Percentiles rank a stretch among this genome's conserved stretches.
Conservation (phyloP, 2,888 invertebrate species). For the Aporophyla nigra region DNA sequence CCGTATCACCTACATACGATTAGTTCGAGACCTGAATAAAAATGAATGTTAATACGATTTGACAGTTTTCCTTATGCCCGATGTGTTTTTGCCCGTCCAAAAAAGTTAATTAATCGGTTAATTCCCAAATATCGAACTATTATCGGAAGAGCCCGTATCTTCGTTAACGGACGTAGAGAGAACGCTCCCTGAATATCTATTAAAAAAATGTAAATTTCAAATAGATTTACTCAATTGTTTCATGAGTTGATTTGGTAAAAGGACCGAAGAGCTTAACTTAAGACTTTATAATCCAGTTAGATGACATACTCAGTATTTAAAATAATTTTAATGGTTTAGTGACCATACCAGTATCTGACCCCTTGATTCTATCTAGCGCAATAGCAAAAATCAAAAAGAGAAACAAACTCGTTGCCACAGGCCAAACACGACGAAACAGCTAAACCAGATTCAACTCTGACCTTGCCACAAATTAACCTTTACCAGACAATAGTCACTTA, state of each 20-base stretch:
- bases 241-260: not conserved
- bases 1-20: too few relatives aligned
- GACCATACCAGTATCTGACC: not conserved
- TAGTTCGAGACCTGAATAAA: too few relatives aligned
- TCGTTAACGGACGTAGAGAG: too few relatives aligned
- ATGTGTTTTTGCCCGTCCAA: too few relatives aligned
- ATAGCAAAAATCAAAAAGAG: not conserved
- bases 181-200: not conserved
- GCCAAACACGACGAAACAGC: not conserved
- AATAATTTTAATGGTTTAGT: too few relatives aligned
- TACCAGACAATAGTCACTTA: conserved; percentile 38
- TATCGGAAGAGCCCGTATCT: too few relatives aligned
- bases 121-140: too few relatives aligned
- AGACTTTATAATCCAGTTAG: not conserved
- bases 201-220: too few relatives aligned
- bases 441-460: conserved; percentile 14
- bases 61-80: too few relatives aligned
- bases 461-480: conserved; percentile 49
- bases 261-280: not conserved
- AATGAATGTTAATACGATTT: too few relatives aligned
- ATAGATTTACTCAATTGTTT: not conserved
- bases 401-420: not conserved
- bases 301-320: not conserved
- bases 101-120: too few relatives aligned
- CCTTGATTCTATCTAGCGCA: not conserved